phyloP scores from a whole-genome alignment of 2,888 invertebrate species.

The Hoplodrina blanda region DNA sequence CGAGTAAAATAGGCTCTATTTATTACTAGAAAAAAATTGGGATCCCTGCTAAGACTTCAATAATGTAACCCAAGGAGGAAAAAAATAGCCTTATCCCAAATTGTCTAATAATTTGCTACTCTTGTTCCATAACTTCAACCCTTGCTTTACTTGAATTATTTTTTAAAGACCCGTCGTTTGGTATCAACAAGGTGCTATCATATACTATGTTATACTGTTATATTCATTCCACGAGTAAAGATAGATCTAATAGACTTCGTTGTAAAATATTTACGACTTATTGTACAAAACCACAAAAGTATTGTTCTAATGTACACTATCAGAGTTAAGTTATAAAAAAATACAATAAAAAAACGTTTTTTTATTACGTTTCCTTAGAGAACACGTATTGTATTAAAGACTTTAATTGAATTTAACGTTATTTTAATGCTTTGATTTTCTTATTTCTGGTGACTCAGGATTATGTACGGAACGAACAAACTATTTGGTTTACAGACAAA shows the following conservation, averaged over 20 bases:
- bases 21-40: too few species aligned
- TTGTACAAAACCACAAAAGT: slow-evolving; percentile 42
- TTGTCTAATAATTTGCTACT: too few species aligned
- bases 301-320: slow-evolving; percentile 50
- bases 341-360: slow-evolving; percentile 27
- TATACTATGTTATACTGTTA: neutral
- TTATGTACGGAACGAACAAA: neutral
- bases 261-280: slow-evolving; percentile 59
- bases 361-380: slow-evolving; percentile 24
- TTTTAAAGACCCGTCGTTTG: too few species aligned
- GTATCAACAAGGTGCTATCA: neutral
- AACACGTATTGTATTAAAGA: slow-evolving; percentile 1
- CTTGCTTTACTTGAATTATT: too few species aligned
- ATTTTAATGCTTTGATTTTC: slow-evolving; percentile 1
- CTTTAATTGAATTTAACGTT: slow-evolving; percentile 34
- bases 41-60: too few species aligned
- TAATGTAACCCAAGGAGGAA: too few species aligned
- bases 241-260: slow-evolving; percentile 33
- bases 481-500: too few species aligned
- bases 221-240: slow-evolving; percentile 24
- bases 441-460: neutral
- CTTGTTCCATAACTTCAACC: too few species aligned
- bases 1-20: too few species aligned
- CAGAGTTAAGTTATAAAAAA: slow-evolving; percentile 42
- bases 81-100: too few species aligned